Base-by-base conservation (phyloP, 1,140 invertebrate genomes). In the Drosophila grimshawi region DNA sequence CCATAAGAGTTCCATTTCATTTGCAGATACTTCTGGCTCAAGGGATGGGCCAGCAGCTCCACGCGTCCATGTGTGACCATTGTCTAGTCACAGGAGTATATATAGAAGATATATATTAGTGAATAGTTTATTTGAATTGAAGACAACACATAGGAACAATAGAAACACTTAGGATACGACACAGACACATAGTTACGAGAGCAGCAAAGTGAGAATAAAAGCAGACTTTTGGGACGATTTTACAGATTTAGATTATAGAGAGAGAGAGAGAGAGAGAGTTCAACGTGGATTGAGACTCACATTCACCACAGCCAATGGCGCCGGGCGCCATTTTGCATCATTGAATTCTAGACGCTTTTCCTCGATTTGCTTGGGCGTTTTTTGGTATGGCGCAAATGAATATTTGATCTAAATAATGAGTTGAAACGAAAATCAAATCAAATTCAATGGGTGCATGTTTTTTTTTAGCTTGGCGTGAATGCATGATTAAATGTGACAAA, bases 1-100 rank as follows among this genome's bases (percentile, higher is more conserved):
- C 96, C 96, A 89, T 97, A 97, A 0, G 96, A 95, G 89, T 97
- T 96, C 96, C 96, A 97, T 93, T 97, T 97, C 96, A 97, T 97
- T 92, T 97, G 95, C 33, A 97, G 92, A 91, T 97, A 97, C 93
- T 97, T 97, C 86, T 97, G 96, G 75, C 95, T 96, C 3, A 97
- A 90, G 2, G 96, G 96, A 93, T 97, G 96, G 37, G 96, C 96
- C 39, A 97, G 91, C 6, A 97, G 92, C 88, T 97, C 96, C 2
- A 97, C 96, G 69, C 96, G 93, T 8, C 96, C 96, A 89, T 97
- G 95, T 7, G 94, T 93, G 1, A 97, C 96, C 96, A 97, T 97
- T 35, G 96, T 96, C 96, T 97, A 83, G 19, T 27, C 6, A 5
- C 2, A 39, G 2, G 39, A 3, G n/a, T n/a, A 19, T 19, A 19